Evolutionary conservation across 2,113 vertebrate species (phyloP).

Genomic region (Callopanchax toddi): DNA sequence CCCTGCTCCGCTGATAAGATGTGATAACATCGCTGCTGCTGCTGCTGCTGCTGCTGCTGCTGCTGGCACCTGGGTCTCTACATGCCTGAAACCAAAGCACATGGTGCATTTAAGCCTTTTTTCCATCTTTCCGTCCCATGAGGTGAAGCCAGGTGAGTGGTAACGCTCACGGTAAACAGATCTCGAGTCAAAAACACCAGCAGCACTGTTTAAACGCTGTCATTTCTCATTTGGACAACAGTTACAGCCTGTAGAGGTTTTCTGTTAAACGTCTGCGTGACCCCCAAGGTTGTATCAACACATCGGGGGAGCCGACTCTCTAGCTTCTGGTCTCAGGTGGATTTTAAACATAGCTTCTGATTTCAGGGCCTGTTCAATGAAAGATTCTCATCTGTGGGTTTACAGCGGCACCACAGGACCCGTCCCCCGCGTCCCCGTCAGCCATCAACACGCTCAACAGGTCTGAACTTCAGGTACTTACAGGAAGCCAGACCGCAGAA

Average conservation of each 20-base stretch:
- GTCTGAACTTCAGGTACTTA: constrained; percentile 18
- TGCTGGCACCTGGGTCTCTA: constrained; percentile 43
- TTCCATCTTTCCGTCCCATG: constrained; percentile 24
- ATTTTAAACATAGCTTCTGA: constrained; percentile 45
- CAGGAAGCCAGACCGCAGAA: constrained; percentile 45
- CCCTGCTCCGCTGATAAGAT: neutral
- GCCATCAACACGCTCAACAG: constrained; percentile 35
- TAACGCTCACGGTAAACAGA: constrained; percentile 30
- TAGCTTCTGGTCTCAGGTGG: constrained; percentile 50
- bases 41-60: too few species aligned
- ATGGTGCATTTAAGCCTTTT: constrained; percentile 4
- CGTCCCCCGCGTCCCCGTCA: too few species aligned
- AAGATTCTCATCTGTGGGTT: constrained; percentile 9
- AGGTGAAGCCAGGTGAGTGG: constrained; percentile 50
- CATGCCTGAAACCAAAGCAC: constrained; percentile 16
- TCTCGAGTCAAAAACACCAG: constrained; percentile 62
- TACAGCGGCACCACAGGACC: neutral
- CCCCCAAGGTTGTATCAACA: constrained; percentile 25
- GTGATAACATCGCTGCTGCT: constrained; percentile 14
- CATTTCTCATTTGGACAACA: constrained; percentile 47
- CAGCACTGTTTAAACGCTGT: constrained; percentile 66
- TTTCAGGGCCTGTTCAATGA: constrained; percentile 46
- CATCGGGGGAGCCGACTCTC: constrained; percentile 18
- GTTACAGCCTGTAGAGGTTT: constrained; percentile 29
- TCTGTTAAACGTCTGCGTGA: constrained; percentile 20